A percentile compares a stretch with the other conserved stretches of the same genome.
These are phyloP conservation scores for Aspidapion aeneum DNA, from an alignment of 2,888 invertebrate species.

Conservation along the genomic window DNA sequence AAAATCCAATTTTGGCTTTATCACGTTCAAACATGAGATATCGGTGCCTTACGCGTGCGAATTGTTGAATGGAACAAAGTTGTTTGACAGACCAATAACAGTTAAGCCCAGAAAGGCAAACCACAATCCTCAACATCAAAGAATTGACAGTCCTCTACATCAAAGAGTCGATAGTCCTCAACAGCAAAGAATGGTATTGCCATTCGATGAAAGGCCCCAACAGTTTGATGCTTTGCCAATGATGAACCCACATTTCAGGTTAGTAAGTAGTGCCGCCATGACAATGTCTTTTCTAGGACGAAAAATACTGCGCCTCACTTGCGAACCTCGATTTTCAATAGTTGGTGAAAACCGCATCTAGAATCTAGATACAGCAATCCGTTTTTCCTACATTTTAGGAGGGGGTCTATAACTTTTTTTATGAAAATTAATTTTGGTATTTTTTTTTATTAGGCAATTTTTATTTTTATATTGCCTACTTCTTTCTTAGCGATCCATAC, in stretches of 20 bases:
- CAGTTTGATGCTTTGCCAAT: neutral
- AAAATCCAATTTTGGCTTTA: conserved; percentile 69
- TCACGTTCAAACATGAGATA: conserved; percentile 70
- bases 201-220: neutral
- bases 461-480: too few relatives aligned
- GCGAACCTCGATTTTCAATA: too few relatives aligned
- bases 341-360: too few relatives aligned
- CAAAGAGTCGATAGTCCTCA: conserved; percentile 11
- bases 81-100: conserved; percentile 60
- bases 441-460: too few relatives aligned
- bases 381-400: too few relatives aligned
- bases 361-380: too few relatives aligned
- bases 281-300: too few relatives aligned
- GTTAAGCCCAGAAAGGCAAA: conserved; percentile 49
- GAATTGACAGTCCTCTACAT: conserved; percentile 16
- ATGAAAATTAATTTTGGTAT: too few relatives aligned
- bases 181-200: neutral
- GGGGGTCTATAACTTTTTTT: too few relatives aligned
- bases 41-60: conserved; percentile 76
- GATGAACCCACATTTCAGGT: conserved; percentile 13
- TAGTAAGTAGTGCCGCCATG: neutral
- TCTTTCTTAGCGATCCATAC: too few relatives aligned
- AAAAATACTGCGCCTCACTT: too few relatives aligned
- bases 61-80: conserved; percentile 64
- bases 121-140: conserved; percentile 19